phyloP scores from a whole-genome alignment of 2,113 vertebrate species.

The Stegastes partitus region DNA sequence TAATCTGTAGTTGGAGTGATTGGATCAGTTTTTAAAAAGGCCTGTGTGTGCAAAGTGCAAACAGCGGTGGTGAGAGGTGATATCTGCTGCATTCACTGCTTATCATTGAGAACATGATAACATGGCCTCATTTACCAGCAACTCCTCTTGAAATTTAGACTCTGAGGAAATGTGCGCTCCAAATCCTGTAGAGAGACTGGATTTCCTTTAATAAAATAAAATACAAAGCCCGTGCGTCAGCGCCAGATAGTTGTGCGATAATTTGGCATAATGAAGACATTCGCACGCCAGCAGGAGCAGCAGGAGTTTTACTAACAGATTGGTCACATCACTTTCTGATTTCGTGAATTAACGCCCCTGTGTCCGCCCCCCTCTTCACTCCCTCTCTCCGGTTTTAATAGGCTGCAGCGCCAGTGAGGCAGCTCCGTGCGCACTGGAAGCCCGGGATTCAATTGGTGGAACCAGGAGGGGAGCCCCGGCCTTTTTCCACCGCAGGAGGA shows the following conservation, averaged over 20 bases:
- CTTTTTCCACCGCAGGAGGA: conserved; percentile 55
- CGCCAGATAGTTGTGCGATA: background rate
- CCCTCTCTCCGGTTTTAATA: conserved; percentile 40
- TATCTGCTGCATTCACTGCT: conserved; percentile 19
- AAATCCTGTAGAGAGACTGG: too few relatives aligned
- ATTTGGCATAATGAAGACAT: background rate
- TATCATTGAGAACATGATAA: conserved; percentile 26
- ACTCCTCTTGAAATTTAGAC: background rate
- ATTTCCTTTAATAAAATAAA: too few relatives aligned
- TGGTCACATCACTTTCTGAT: conserved; percentile 43
- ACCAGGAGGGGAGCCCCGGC: conserved; percentile 49
- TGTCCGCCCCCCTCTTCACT: conserved; percentile 47
- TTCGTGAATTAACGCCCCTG: conserved; percentile 57
- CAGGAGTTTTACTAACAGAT: conserved; percentile 16
- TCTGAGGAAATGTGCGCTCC: background rate
- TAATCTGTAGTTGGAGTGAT: background rate
- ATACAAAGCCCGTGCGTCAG: background rate
- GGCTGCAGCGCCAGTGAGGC: conserved; percentile 65
- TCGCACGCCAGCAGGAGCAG: background rate
- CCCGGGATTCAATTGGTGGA: conserved; percentile 68
- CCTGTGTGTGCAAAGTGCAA: conserved; percentile 55
- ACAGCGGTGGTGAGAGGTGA: background rate
- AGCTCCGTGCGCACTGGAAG: conserved; percentile 59
- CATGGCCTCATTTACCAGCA: background rate
- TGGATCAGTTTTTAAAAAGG: conserved; percentile 29